Base-by-base conservation (phyloP, 2,113 vertebrate genomes). In the Orientallactaga bullata region DNA sequence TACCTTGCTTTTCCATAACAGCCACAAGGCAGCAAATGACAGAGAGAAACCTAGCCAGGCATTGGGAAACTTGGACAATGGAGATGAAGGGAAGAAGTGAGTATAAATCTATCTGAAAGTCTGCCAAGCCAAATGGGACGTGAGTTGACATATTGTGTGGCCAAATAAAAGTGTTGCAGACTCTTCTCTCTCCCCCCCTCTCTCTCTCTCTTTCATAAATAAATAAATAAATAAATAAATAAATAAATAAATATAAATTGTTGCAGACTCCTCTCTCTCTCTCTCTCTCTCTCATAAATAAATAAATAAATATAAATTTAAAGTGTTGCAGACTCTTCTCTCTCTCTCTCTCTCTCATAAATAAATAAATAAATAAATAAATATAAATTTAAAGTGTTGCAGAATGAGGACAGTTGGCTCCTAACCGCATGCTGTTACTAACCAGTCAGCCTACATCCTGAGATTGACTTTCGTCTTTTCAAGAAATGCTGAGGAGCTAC, bases 401-500 rank as follows among this genome's bases (percentile, higher is more conserved):
- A 72, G 24, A 42, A 2, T 24, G 39, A 94, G n/a, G 23, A 6
- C 15, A 26, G 23, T 21, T n/a, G 68, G 30, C 32, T 65, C 63
- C 60, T 12, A 30, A 5, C 0, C 32, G 24, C 47, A 17, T 37
- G 37, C 60, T 55, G 66, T 90, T 72, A 23, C 17, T 24, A 26
- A 21, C 28, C 68, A 80, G 24, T 79, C 28, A 73, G 42, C 51
- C 78, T 72, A 1, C 35, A 8, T 58, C 42, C 65, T 88, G 88
- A 81, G 37, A 88, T 58, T 72, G 65, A 73, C 35, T 47, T 18
- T 55, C 65, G 65, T 91, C 81, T 74, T 91, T 85, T 74, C 21
- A 42, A 51, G 68, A 83, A 83, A 26, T 12, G 18, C 85, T 58
- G 61, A 73, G 37, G 55, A 88, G 17, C 80, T 47, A n/a, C 55